phyloP scores from a whole-genome alignment of 2,888 invertebrate species.

The Pachycephus smyrnensis region DNA sequence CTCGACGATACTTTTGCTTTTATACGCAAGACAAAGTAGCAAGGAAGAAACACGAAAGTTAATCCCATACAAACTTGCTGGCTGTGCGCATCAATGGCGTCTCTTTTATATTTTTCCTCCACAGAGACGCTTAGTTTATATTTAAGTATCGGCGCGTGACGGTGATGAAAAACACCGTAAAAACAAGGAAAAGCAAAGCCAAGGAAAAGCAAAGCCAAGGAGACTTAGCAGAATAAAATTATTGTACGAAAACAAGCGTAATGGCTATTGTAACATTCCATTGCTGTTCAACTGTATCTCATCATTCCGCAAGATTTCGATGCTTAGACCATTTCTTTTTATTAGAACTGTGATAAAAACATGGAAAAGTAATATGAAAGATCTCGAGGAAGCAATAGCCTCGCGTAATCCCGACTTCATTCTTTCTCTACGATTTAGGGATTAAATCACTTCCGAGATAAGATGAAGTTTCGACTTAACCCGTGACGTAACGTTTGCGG shows the following conservation, averaged over 20 bases:
- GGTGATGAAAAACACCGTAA: neutral
- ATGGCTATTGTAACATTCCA: neutral
- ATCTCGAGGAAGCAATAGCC: neutral
- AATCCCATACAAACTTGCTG: neutral
- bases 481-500: neutral
- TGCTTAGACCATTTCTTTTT: neutral
- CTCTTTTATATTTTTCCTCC: neutral
- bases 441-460: neutral
- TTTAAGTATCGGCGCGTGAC: neutral
- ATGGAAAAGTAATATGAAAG: neutral
- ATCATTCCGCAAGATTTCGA: neutral
- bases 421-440: neutral
- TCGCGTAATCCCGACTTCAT: too few species aligned
- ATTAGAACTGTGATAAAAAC: neutral
- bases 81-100: neutral
- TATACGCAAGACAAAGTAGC: neutral
- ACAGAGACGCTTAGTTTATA: neutral
- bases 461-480: neutral
- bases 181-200: neutral
- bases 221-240: neutral
- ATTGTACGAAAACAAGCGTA: neutral
- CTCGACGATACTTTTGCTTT: neutral
- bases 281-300: neutral
- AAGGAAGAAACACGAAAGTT: neutral
- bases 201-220: neutral